Conservation (phyloP, 1,140 invertebrate genomes). For the Chymomyza costata region DNA sequence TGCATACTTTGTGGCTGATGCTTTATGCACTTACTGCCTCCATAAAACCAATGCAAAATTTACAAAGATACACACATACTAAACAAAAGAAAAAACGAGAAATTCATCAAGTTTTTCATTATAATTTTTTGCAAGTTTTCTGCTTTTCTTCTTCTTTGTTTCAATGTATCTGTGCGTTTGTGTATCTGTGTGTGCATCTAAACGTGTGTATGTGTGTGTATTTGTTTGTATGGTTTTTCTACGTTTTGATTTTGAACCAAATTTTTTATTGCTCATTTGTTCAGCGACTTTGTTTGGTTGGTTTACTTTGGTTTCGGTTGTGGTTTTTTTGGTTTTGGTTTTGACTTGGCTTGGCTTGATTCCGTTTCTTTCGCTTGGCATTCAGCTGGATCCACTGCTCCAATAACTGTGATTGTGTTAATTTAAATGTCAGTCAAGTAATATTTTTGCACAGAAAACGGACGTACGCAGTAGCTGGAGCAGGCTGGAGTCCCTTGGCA, state of each 20-base stretch:
- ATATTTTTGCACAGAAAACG: constrained; percentile 59
- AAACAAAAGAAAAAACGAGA: constrained; percentile 42
- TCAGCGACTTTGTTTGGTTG: constrained; percentile 47
- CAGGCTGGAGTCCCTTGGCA: constrained; percentile 1
- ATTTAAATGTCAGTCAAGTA: constrained; percentile 74
- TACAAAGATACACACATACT: too few species aligned
- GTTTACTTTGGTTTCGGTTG: too few species aligned
- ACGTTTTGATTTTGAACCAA: constrained; percentile 25
- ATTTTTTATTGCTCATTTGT: constrained; percentile 41
- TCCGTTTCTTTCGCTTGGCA: too few species aligned
- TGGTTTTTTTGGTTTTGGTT: constrained; percentile 2
- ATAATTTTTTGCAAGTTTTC: constrained; percentile 24
- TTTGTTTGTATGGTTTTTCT: constrained; percentile 10
- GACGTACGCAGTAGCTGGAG: constrained; percentile 18
- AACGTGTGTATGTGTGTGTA: not conserved
- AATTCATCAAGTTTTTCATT: constrained; percentile 54
- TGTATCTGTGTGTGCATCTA: constrained; percentile 7
- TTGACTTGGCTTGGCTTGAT: too few species aligned
- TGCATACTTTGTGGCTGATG: too few species aligned
- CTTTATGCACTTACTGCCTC: too few species aligned
- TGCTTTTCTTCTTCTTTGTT: constrained; percentile 1
- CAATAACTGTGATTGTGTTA: constrained; percentile 53
- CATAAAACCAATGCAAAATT: too few species aligned
- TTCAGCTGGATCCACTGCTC: not conserved
- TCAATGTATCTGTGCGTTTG: constrained; percentile 2